These are phyloP conservation scores for Progne subis DNA, from an alignment of 2,113 vertebrate genomes.

Conservation along the genomic window DNA sequence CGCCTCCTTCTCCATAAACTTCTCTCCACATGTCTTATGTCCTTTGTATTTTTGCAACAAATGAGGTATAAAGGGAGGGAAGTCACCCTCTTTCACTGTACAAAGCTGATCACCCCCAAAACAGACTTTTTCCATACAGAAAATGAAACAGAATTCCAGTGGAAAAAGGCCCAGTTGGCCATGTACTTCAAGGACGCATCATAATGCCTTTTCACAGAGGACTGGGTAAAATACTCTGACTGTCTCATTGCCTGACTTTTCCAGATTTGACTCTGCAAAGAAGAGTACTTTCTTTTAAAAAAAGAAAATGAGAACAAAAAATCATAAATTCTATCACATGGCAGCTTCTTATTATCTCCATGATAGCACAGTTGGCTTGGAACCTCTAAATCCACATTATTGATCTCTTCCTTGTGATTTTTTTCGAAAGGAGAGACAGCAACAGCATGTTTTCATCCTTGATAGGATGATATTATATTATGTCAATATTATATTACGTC, in stretches of 20 bases:
- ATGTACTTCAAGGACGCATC: not conserved
- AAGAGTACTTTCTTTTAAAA: no score
- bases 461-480: not conserved
- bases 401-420: not conserved
- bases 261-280: not conserved
- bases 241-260: not conserved
- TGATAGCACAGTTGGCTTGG: not conserved
- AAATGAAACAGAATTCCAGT: not conserved
- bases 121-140: not conserved
- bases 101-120: not conserved
- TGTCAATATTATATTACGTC: not conserved
- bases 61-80: not conserved
- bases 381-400: not conserved
- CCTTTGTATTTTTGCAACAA: not conserved
- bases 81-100: not conserved
- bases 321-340: not conserved
- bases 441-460: not conserved
- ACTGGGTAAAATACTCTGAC: not conserved
- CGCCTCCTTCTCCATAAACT: not conserved
- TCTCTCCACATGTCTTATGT: not conserved
- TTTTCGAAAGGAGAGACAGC: not conserved
- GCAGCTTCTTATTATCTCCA: not conserved
- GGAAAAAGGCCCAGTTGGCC: not conserved
- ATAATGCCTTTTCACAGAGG: not conserved
- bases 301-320: not conserved